These are phyloP conservation scores for Apodemus agrarius DNA, from an alignment of 2,797 vertebrate species.

Conservation along the genomic window DNA sequence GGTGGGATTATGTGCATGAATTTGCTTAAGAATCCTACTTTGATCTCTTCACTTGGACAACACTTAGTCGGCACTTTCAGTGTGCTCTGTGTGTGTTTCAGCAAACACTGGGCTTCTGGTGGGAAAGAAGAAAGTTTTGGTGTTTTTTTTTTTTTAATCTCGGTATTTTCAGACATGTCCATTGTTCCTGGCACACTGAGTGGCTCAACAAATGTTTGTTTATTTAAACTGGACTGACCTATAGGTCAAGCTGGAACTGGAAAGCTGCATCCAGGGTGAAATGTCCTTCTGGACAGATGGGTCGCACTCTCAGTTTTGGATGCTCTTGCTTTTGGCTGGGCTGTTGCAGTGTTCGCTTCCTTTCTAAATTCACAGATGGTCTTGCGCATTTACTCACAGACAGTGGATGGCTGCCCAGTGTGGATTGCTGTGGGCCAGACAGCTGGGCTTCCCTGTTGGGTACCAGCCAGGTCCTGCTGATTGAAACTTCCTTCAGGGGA, in stretches of 20 bases:
- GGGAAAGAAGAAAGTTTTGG: neutral
- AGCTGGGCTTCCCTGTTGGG: slow-evolving; percentile 79
- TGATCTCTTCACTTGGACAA: neutral
- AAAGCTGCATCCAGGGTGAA: slow-evolving; percentile 39
- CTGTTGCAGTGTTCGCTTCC: slow-evolving; percentile 60
- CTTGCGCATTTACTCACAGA: slow-evolving; percentile 67
- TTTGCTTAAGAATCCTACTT: neutral
- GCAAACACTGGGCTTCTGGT: neutral
- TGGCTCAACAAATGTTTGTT: slow-evolving; percentile 72
- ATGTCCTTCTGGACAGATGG: slow-evolving; percentile 63
- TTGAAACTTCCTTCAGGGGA: slow-evolving; percentile 62
- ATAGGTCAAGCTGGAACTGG: slow-evolving; percentile 59
- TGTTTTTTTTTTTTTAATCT: neutral
- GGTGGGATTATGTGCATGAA: neutral
- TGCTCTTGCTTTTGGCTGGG: slow-evolving; percentile 67
- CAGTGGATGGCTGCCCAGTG: slow-evolving; percentile 68
- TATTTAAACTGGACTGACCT: slow-evolving; percentile 73
- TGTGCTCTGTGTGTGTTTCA: neutral
- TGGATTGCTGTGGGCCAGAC: slow-evolving; percentile 74
- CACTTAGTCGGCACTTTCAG: neutral
- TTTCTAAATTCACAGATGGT: slow-evolving; percentile 81
- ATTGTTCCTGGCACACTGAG: neutral
- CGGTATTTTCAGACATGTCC: neutral
- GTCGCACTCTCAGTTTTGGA: slow-evolving; percentile 69
- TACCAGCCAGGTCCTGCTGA: slow-evolving; percentile 67